phyloP scores from a whole-genome alignment of 1,140 invertebrate species.

The Aphidius gifuensis region DNA sequence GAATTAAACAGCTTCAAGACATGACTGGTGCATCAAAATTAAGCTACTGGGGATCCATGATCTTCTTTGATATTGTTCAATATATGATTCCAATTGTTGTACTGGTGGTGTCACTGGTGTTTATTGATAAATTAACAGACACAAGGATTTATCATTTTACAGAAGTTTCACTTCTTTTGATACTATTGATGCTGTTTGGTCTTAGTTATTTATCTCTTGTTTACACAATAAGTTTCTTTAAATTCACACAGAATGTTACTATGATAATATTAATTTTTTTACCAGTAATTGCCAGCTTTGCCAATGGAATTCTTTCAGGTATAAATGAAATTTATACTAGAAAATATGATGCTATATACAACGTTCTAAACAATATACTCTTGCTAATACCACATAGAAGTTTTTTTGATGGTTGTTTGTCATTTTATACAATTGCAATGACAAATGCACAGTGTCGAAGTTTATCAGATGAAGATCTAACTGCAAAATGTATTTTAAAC shows the following conservation, averaged over 20 bases:
- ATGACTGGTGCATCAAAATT: constrained; percentile 60
- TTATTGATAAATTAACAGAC: constrained; percentile 14
- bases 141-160: constrained; percentile 21
- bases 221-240: constrained; percentile 44
- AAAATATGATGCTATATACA: constrained; percentile 28
- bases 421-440: constrained; percentile 38
- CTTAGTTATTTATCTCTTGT: constrained; percentile 39
- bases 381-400: constrained; percentile 46
- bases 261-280: constrained; percentile 35
- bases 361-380: constrained; percentile 42
- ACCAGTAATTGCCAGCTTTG: constrained; percentile 38
- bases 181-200: constrained; percentile 42
- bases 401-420: constrained; percentile 43
- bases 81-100: constrained; percentile 23
- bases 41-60: constrained; percentile 58
- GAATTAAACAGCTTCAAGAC: constrained; percentile 63
- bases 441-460: constrained; percentile 45
- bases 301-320: constrained; percentile 35
- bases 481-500: constrained; percentile 29
- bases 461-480: constrained; percentile 35
- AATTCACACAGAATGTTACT: constrained; percentile 39
- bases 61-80: constrained; percentile 53
- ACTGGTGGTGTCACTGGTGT: constrained; percentile 16
- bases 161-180: constrained; percentile 33
- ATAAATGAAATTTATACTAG: constrained; percentile 23